Evolutionary conservation across 2,888 invertebrate species (phyloP).

Genomic region (Thalpophila matura): DNA sequence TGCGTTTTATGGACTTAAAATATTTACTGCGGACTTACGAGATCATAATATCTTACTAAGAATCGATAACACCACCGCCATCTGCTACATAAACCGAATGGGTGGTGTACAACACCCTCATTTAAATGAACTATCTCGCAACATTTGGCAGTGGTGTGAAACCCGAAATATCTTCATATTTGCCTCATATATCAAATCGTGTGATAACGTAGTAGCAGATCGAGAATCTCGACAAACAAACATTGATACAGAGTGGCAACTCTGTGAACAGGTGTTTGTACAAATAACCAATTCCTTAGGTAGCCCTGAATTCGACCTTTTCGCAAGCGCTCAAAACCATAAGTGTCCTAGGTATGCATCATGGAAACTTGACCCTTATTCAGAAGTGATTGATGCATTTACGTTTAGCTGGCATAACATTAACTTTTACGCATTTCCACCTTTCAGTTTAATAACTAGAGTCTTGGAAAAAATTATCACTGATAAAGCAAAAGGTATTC

Average conservation of each 20-base stretch:
- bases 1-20: slow-evolving; percentile 23
- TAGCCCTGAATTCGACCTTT: slow-evolving; percentile 44
- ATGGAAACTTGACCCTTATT: slow-evolving; percentile 45
- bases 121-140: too few species aligned
- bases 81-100: slow-evolving; percentile 21
- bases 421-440: slow-evolving; percentile 15
- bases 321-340: slow-evolving; percentile 42
- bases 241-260: slow-evolving; percentile 40
- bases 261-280: slow-evolving; percentile 28
- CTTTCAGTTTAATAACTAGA: slow-evolving; percentile 7
- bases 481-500: slow-evolving; percentile 34
- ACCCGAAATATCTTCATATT: neutral
- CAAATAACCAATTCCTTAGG: slow-evolving; percentile 32
- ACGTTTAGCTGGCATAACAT: slow-evolving; percentile 36
- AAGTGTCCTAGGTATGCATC: slow-evolving; percentile 48
- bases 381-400: slow-evolving; percentile 43
- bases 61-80: slow-evolving; percentile 28
- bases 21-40: slow-evolving; percentile 11
- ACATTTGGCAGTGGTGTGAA: slow-evolving; percentile 37
- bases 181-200: slow-evolving; percentile 10
- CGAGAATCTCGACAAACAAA: neutral
- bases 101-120: slow-evolving; percentile 18
- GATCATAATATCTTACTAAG: slow-evolving; percentile 12
- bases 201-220: slow-evolving; percentile 1
- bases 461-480: neutral